Evolutionary conservation across 1,140 invertebrate genomes (phyloP).

Genomic region (Diachasmimorpha longicaudata): DNA sequence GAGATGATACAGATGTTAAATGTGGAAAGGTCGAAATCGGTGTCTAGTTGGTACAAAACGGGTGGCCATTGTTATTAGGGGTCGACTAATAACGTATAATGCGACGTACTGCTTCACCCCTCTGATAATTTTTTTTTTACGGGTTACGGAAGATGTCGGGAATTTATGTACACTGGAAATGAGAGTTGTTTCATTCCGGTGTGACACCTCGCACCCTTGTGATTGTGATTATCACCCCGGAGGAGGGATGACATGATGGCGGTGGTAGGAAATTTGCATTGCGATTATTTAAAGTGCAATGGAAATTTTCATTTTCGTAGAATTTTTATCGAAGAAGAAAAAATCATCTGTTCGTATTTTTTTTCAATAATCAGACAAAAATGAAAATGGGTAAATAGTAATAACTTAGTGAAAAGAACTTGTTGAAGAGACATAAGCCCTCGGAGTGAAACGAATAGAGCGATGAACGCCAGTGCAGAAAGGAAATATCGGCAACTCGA

Average conservation of each 20-base stretch:
- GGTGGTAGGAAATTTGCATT: not conserved
- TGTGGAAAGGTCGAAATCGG: conserved; percentile 25
- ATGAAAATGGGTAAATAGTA: not conserved
- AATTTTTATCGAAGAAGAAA: no score
- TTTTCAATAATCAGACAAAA: no score
- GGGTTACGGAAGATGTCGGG: not conserved
- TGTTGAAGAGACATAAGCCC: conserved; percentile 10
- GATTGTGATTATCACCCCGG: conserved; percentile 51
- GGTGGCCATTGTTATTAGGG: conserved; percentile 45
- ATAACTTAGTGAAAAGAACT: not conserved
- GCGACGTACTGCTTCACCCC: conserved; percentile 18
- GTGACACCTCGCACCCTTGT: conserved; percentile 55
- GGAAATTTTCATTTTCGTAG: no score
- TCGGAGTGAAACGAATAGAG: conserved; percentile 23
- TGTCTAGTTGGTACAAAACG: conserved; percentile 32
- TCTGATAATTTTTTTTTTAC: not conserved
- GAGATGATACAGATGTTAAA: conserved; percentile 59
- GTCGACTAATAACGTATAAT: conserved; percentile 57
- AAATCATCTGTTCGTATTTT: no score
- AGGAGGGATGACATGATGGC: conserved; percentile 21
- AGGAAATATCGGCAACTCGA: conserved; percentile 39
- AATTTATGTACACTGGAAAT: conserved; percentile 33
- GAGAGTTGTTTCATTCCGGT: conserved; percentile 47
- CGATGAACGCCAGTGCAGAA: conserved; percentile 5
- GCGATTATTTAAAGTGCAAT: no score